phyloP scores from a whole-genome alignment of 2,113 vertebrate genomes.

The Neogobius melanostomus region DNA sequence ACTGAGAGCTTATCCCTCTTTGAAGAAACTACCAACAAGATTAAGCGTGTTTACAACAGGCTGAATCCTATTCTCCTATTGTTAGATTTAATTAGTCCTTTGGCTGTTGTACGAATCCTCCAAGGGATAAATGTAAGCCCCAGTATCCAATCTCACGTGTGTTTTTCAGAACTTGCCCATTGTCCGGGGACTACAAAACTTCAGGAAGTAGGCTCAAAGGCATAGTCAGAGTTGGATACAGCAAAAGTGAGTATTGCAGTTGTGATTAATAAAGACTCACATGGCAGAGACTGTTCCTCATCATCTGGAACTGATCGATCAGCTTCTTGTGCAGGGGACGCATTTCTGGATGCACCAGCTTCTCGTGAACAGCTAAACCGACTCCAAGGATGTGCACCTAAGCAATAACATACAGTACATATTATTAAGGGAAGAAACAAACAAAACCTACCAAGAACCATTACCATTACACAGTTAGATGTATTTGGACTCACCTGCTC shows the following conservation, averaged over 20 bases:
- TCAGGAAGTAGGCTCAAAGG: not conserved
- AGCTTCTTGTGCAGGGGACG: constrained; percentile 97
- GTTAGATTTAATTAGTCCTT: not conserved
- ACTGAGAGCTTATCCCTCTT: accelerated
- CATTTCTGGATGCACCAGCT: constrained; percentile 98
- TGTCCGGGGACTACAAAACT: not conserved
- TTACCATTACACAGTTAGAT: not conserved
- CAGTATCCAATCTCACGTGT: not conserved
- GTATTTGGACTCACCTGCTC: constrained; percentile 83
- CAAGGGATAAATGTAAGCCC: not conserved
- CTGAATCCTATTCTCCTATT: not conserved
- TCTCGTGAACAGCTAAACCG: constrained; percentile 94
- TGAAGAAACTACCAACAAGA: not conserved
- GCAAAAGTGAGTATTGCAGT: too few species aligned
- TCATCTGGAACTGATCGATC: constrained; percentile 99
- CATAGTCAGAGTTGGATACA: too few species aligned
- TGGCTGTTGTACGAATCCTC: not conserved
- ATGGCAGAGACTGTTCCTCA: constrained; percentile 93
- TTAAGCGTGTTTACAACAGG: not conserved
- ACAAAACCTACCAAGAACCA: too few species aligned
- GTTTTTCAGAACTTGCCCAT: constrained; percentile 45
- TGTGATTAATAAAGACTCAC: constrained; percentile 73
- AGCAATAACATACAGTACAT: not conserved
- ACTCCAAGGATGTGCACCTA: constrained; percentile 93
- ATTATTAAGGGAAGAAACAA: too few species aligned